Conservation (phyloP, 2,113 vertebrate species). For the Rhombomys opimus region DNA sequence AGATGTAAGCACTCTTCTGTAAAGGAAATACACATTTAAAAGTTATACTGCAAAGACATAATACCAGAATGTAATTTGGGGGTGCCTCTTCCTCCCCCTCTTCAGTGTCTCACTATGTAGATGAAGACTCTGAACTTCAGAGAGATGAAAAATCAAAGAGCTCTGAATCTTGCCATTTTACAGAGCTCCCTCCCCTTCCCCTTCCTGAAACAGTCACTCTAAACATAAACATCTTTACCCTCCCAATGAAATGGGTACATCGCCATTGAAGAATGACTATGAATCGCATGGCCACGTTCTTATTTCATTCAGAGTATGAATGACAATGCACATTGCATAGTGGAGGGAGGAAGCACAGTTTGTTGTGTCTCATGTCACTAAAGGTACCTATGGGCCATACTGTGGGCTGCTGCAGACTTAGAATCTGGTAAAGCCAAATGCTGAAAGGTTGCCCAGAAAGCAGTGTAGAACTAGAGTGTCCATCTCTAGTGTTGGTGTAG, state of each 20-base stretch:
- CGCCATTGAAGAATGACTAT: neutral
- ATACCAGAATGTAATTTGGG: neutral
- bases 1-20: neutral
- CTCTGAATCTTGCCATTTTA: neutral
- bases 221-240: neutral
- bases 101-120: neutral
- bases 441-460: neutral
- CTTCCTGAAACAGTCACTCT: neutral
- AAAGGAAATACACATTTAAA: constrained; percentile 10
- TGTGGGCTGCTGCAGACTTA: neutral
- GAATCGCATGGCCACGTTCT: no score
- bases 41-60: neutral
- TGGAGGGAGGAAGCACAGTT: neutral
- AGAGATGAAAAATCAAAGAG: neutral
- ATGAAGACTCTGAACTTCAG: constrained; percentile 7
- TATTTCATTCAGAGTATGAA: neutral
- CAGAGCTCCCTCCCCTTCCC: neutral
- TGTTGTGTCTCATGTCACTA: neutral
- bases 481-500: neutral
- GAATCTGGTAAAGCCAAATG: constrained; percentile 5
- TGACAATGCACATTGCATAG: neutral
- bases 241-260: neutral
- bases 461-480: neutral
- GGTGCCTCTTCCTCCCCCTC: neutral
- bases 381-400: neutral